Percentiles rank a stretch among this genome's conserved stretches.
Evolutionary conservation across 2,113 vertebrate genomes (phyloP).

Genomic region (Rhizomys pruinosus): DNA sequence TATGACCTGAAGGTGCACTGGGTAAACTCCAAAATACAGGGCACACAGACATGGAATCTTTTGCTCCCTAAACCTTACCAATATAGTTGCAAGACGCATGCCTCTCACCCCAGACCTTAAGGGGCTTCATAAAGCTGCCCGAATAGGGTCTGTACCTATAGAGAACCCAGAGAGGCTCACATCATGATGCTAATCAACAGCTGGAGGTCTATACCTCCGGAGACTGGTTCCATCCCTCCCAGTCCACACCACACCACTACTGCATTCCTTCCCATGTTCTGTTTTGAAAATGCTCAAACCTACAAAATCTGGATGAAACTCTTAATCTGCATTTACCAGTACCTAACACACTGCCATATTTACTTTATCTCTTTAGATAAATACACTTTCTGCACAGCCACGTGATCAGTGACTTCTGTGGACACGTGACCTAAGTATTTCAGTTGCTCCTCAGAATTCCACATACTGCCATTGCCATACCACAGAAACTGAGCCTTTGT

Average conservation of each 20-base stretch:
- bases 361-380: neutral
- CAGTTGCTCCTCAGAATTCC: neutral
- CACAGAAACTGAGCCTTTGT: neutral
- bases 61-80: too few relatives aligned
- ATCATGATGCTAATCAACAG: neutral
- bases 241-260: too few relatives aligned
- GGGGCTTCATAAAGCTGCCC: neutral
- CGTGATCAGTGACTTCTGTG: too few relatives aligned
- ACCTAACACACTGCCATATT: neutral
- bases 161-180: neutral
- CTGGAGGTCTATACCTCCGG: neutral
- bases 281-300: neutral
- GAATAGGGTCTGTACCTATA: neutral
- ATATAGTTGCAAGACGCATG: neutral
- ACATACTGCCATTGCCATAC: neutral
- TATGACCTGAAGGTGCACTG: rapidly evolving
- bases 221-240: neutral
- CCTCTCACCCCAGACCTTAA: neutral
- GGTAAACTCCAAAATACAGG: neutral
- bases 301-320: neutral
- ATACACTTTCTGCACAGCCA: too few relatives aligned
- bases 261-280: neutral
- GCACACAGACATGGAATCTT: neutral
- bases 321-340: neutral
- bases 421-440: neutral